Evolutionary conservation across 2,113 vertebrate genomes (phyloP).

Genomic region (Otocyon megalotis): DNA sequence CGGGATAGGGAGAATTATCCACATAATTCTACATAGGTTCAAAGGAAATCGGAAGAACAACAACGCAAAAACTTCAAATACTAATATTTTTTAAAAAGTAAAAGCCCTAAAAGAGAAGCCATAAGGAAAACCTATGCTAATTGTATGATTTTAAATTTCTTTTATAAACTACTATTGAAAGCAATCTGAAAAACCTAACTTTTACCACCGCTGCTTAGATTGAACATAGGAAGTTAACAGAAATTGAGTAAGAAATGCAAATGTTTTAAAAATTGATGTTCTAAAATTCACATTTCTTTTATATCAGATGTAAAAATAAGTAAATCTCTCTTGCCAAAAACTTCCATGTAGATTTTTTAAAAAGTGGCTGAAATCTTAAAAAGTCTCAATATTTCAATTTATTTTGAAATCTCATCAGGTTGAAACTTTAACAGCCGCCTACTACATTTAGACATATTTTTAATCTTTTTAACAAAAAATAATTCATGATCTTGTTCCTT

Average conservation of each 20-base stretch:
- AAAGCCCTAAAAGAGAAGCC: not conserved
- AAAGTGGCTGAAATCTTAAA: conserved; percentile 47
- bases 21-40: not conserved
- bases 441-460: conserved; percentile 37
- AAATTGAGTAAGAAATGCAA: not conserved
- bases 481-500: not conserved
- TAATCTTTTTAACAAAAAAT: conserved; percentile 51
- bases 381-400: not conserved
- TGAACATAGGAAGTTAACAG: not conserved
- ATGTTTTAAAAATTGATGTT: not conserved
- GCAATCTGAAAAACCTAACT: not conserved
- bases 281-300: not conserved
- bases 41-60: not conserved
- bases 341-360: not conserved
- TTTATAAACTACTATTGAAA: conserved; percentile 31
- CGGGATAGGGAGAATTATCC: not conserved
- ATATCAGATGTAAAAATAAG: not conserved
- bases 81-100: not conserved
- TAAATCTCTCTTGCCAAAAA: not conserved
- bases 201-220: not conserved
- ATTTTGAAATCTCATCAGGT: not conserved
- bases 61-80: not conserved
- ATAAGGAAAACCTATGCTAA: not conserved
- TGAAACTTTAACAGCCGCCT: conserved; percentile 2
- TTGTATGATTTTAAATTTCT: not conserved